These are phyloP conservation scores for Synergus japonicus DNA, from an alignment of 2,888 invertebrate genomes.

Conservation along the genomic window DNA sequence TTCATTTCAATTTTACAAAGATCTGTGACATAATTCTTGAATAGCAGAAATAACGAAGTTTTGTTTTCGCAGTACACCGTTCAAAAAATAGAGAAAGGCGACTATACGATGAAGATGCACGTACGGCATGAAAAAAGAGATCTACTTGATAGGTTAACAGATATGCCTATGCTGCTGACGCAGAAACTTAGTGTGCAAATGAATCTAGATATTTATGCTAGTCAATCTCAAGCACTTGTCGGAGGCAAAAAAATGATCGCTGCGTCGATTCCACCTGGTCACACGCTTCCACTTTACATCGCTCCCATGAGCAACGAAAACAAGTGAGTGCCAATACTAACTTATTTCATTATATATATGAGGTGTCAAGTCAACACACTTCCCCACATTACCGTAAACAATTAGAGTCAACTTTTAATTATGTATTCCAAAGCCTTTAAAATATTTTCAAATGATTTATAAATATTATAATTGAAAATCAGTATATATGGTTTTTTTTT, in stretches of 20 bases:
- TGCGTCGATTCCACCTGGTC: constrained; percentile 81
- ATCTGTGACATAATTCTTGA: constrained; percentile 29
- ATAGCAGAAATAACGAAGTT: constrained; percentile 37
- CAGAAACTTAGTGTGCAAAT: constrained; percentile 88
- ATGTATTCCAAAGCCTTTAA: too few relatives aligned
- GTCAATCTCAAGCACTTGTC: constrained; percentile 84
- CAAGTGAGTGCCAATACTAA: constrained; percentile 82
- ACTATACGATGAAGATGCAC: constrained; percentile 91
- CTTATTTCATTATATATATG: constrained; percentile 43
- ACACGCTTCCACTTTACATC: constrained; percentile 87
- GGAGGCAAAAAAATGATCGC: constrained; percentile 88
- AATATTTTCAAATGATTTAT: too few relatives aligned
- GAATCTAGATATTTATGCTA: constrained; percentile 87
- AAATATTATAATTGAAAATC: too few relatives aligned
- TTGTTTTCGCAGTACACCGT: constrained; percentile 83
- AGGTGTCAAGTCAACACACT: background rate
- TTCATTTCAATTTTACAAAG: background rate
- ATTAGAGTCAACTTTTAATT: background rate
- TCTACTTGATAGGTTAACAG: constrained; percentile 90
- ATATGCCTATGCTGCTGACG: constrained; percentile 86
- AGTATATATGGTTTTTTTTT: too few relatives aligned
- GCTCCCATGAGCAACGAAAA: constrained; percentile 86
- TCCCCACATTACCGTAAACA: background rate
- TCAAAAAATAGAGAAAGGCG: constrained; percentile 94
- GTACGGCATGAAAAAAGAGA: constrained; percentile 94